These are phyloP conservation scores for Gymnothorax reevesii DNA, from an alignment of 2,797 vertebrate genomes.

Conservation along the genomic window DNA sequence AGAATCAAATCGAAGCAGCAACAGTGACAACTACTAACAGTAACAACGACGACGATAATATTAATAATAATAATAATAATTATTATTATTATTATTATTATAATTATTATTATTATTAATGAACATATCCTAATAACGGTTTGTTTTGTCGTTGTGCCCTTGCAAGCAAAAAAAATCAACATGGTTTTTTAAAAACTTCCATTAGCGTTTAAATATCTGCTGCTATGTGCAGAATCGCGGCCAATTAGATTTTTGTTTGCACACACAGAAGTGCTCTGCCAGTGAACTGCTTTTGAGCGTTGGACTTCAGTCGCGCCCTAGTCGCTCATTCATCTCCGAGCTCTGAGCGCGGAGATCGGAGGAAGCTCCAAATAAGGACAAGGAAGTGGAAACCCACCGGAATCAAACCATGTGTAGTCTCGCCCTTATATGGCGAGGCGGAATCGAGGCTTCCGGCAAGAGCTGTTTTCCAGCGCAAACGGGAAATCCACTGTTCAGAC, in stretches of 20 bases:
- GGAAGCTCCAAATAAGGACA: conserved; percentile 77
- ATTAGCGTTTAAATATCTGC: background rate
- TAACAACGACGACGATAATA: background rate
- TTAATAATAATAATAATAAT: conserved; percentile 2
- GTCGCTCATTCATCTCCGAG: conserved; percentile 37
- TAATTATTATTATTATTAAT: no score
- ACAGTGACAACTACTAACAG: no score
- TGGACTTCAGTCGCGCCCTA: conserved; percentile 30
- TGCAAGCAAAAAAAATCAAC: background rate
- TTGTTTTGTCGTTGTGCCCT: no score
- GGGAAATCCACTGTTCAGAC: conserved; percentile 39
- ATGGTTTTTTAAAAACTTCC: background rate
- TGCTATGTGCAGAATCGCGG: background rate
- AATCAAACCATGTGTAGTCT: conserved; percentile 72
- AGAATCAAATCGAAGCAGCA: no score
- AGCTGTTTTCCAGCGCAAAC: conserved; percentile 40
- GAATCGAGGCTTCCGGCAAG: conserved; percentile 70
- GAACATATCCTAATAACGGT: no score
- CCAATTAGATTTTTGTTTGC: background rate
- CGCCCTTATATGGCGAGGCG: conserved; percentile 67
- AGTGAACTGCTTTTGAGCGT: conserved; percentile 31
- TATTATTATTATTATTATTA: background rate
- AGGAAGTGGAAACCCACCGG: conserved; percentile 76
- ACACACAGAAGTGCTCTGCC: conserved; percentile 32
- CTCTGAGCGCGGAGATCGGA: conserved; percentile 49